Evolutionary conservation across 2,113 vertebrate species (phyloP), one percentile per base, ranked within the genome.

Genomic region (Trematomus loennbergii): DNA sequence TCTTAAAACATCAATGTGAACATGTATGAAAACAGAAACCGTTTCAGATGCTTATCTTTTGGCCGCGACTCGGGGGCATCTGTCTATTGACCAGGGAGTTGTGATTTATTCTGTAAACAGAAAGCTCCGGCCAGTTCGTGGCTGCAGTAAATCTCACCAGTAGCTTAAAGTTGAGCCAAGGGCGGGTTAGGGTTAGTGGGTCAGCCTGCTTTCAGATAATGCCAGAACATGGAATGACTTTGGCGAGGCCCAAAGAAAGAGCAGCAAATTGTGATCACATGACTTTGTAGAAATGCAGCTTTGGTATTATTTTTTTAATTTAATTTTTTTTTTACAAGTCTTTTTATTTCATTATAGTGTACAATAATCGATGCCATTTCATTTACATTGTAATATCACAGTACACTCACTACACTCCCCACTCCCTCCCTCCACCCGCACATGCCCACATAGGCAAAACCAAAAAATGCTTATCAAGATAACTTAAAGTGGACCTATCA

Each of bases 181-280:
- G 81, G 60, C 54, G 50, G 81, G 55, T 61, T 48, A 52, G 72
- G 84, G 78, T 85, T 72, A 84, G 71, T 64, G 79, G 88, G 86
- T 89, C 84, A 76, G 63, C 25, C 3, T n/a, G 67, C 63, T 78
- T 45, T 62, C 52, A 82, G 72, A 83, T 86, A 67, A 75, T 70
- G 78, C 73, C 72, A 45, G 60, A 58, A 52, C 60, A 67, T 36
- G 46, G 68, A 49, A 79, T 22, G 33, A n/a, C 70, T 55, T 68
- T 36, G 45, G 33, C 3, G 1, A 69, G 61, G 66, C 54, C 8
- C 33, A 46, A 25, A 29, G n/a, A 2, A 49, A 75, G 25, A 25
- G 20, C 11, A 55, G 67, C 16, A 29, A 20, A 45, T 15, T 6
- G 18, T n/a, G 33, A 72, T 60, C 45, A n/a, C n/a, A 12, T 74